Base-by-base conservation (phyloP, 92 coral and sea anemone genomes). In the Actinernus sp. region DNA sequence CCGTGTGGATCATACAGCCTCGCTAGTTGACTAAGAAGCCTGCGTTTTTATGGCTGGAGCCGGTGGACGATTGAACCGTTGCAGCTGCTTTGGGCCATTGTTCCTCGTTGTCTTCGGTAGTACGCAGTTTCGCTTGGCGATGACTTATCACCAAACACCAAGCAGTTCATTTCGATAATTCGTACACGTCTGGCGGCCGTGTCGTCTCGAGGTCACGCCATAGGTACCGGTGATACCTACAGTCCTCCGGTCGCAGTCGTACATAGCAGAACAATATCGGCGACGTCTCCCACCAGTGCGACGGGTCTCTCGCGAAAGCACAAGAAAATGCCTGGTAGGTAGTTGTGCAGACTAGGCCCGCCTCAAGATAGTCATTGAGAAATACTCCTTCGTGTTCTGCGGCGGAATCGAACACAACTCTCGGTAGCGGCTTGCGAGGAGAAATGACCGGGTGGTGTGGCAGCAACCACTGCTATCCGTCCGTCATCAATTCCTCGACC, bases 291-390 rank as follows among this genome's bases (percentile, higher is more conserved):
- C 41, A 14, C 41, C 7, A 36, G 41, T 36, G 41, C 41, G 41
- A 36, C 41, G 8, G 41, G 41, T 36, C 41, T 7, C 41, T 36
- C 41, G 41, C 41, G 41, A 36, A 36, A 36, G 41, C 41, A 14
- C 41, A 36, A 14, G 56, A 74, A 28, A 34, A 46, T 44, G 10
- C 79, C 79, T 8, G 79, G 71, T 47, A 71, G 25, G 20, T 71
- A 71, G 14, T 71, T 71, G 37, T 71, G 79, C 55, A 71, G 71
- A 21, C 79, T 73, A 1, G 79, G 61, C 81, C 81, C 58, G 74
- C 43, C 40, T 62, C 62, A 22, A 62, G 63, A 19, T 51, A 73
- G 73, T 73, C 81, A 23, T 73, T 73, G 9, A 61, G 73, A 46
- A 73, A 73, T 21, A 73, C 63, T 12, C 81, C 74, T 0, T 25